These are phyloP conservation scores for Tenthredo amoena DNA, from an alignment of 2,888 invertebrate species.

Conservation along the genomic window DNA sequence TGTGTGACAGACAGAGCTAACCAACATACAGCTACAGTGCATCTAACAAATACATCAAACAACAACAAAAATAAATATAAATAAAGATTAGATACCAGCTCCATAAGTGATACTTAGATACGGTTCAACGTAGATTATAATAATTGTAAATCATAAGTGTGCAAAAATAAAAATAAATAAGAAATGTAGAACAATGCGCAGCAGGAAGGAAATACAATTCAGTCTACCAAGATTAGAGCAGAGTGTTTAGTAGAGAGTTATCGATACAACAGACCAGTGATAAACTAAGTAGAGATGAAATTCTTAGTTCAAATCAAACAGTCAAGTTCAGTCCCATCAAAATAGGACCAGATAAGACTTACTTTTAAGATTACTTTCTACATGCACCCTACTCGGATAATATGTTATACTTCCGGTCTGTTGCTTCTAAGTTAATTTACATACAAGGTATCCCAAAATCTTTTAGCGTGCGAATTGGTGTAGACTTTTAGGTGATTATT, in stretches of 20 bases:
- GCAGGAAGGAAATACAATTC: slow-evolving; percentile 60
- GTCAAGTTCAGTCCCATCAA: neutral
- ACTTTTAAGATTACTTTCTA: neutral
- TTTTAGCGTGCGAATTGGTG: slow-evolving; percentile 15
- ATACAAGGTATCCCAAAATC: slow-evolving; percentile 51
- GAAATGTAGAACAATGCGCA: slow-evolving; percentile 58
- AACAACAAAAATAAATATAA: slow-evolving; percentile 77
- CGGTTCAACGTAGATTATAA: slow-evolving; percentile 36
- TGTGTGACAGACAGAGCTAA: slow-evolving; percentile 77
- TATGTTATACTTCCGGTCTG: slow-evolving; percentile 23
- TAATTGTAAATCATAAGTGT: slow-evolving; percentile 63
- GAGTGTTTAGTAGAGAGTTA: slow-evolving; percentile 59
- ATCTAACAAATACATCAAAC: slow-evolving; percentile 78
- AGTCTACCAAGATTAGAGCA: slow-evolving; percentile 62
- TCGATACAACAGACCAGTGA: slow-evolving; percentile 46
- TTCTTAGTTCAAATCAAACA: slow-evolving; percentile 16
- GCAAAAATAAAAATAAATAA: slow-evolving; percentile 58
- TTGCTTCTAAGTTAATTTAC: slow-evolving; percentile 45
- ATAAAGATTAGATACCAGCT: slow-evolving; percentile 72
- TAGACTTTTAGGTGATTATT: neutral
- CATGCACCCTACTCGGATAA: neutral
- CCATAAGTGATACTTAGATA: slow-evolving; percentile 60
- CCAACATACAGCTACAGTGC: slow-evolving; percentile 79
- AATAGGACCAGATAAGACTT: neutral
- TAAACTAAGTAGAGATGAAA: slow-evolving; percentile 41